Evolutionary conservation across 2,113 vertebrate genomes (phyloP).

Genomic region (Panthera uncia): DNA sequence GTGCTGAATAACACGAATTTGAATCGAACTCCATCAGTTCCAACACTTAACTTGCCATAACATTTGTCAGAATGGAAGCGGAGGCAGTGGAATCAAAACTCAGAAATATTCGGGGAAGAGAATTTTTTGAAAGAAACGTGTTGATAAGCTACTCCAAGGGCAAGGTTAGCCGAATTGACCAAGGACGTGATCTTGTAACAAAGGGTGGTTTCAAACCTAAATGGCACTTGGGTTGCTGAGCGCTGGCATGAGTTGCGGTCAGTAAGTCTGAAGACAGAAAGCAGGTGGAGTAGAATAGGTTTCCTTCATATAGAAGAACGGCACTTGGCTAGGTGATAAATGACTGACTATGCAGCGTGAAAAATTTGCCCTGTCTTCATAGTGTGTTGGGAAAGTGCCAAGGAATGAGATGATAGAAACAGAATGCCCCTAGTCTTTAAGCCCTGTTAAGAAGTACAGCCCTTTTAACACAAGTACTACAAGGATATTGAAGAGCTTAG

Average conservation of each 20-base stretch:
- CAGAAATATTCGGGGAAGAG: background rate
- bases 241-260: background rate
- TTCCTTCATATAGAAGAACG: background rate
- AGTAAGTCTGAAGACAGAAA: background rate
- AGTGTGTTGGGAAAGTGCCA: background rate
- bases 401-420: background rate
- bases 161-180: background rate
- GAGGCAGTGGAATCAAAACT: background rate
- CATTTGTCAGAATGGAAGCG: background rate
- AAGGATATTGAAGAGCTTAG: accelerated
- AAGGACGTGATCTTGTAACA: background rate
- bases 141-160: background rate
- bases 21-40: background rate
- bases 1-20: background rate
- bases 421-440: background rate
- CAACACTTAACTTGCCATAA: background rate
- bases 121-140: background rate
- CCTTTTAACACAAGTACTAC: background rate
- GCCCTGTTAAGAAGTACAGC: accelerated
- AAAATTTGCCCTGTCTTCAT: background rate
- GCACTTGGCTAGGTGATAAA: background rate
- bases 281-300: accelerated
- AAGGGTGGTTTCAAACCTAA: background rate
- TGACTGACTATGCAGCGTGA: background rate
- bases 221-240: background rate